Conservation (phyloP, 2,888 invertebrate species). For the Horisme vitalbata region DNA sequence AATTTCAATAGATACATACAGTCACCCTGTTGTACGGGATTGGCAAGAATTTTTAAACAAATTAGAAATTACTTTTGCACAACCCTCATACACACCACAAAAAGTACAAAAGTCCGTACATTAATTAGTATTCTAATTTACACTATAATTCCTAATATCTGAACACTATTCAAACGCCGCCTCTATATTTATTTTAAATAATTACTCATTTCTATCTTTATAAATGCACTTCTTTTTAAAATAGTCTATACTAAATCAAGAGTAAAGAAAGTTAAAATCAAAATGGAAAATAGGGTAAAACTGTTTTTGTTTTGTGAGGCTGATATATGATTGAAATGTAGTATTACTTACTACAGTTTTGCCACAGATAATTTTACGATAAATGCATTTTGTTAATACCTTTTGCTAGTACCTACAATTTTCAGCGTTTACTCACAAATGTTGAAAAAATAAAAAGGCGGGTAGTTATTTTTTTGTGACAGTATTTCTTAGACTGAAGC, state of each 20-base stretch:
- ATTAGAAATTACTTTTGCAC: constrained; percentile 46
- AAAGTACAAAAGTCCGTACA: constrained; percentile 75
- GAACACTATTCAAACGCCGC: constrained; percentile 71
- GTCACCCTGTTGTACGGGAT: constrained; percentile 28
- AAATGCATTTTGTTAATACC: constrained; percentile 18
- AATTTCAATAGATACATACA: constrained; percentile 15
- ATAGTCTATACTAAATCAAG: constrained; percentile 51
- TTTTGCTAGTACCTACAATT: constrained; percentile 1
- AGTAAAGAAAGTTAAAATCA: constrained; percentile 20
- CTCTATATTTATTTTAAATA: constrained; percentile 62
- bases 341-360: not conserved
- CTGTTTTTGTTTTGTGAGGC: not conserved
- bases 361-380: not conserved
- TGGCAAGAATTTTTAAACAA: constrained; percentile 34
- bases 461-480: not conserved
- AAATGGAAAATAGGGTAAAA: not conserved
- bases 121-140: constrained; percentile 57
- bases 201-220: constrained; percentile 69
- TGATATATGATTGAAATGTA: not conserved
- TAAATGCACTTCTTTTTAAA: constrained; percentile 80
- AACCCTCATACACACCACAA: constrained; percentile 73
- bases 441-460: constrained; percentile 13
- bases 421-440: constrained; percentile 2
- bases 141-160: constrained; percentile 55
- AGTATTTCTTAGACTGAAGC: constrained; percentile 7